phyloP scores from a whole-genome alignment of 2,113 vertebrate genomes.

The Phalacrocorax carbo region DNA sequence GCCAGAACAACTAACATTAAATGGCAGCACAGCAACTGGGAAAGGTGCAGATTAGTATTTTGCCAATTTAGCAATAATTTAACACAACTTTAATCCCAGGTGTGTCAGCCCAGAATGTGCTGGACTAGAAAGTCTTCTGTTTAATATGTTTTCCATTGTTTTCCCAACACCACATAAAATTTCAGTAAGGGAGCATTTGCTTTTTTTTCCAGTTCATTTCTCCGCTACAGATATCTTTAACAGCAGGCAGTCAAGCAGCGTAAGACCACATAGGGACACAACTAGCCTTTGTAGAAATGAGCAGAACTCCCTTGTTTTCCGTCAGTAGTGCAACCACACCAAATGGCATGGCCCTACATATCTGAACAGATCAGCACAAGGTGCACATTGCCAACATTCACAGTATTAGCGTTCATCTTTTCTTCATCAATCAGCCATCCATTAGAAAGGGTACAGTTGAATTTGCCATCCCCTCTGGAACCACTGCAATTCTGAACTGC shows the following conservation, averaged over 20 bases:
- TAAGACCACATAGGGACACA: not conserved
- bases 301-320: not conserved
- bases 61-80: not conserved
- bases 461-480: not conserved
- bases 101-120: not conserved
- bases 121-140: not conserved
- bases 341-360: not conserved
- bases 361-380: not conserved
- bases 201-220: not conserved
- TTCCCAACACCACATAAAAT: not conserved
- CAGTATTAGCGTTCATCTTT: not conserved
- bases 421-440: not conserved
- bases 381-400: rapidly evolving
- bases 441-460: not conserved
- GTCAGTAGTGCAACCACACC: not conserved
- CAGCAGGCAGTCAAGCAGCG: not conserved
- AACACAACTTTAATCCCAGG: not conserved
- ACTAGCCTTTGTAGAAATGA: not conserved
- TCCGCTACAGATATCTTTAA: not conserved
- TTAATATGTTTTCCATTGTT: not conserved
- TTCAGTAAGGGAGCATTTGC: not conserved
- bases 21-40: not conserved
- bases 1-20: not conserved
- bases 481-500: not conserved
- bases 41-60: not conserved